Evolutionary conservation across 2,888 invertebrate species (phyloP).

Genomic region (Rhagonycha lutea): DNA sequence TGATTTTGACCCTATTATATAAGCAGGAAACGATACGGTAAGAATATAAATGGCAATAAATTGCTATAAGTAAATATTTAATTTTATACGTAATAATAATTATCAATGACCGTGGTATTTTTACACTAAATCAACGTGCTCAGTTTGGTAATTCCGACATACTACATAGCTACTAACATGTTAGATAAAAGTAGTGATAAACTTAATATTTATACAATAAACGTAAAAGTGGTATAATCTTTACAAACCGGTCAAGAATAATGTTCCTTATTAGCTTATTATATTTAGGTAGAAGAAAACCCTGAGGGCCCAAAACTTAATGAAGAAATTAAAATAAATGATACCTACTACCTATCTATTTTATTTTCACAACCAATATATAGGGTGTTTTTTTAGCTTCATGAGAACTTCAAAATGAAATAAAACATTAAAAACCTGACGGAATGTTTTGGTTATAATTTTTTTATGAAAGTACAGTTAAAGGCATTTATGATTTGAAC

Average conservation of each 20-base stretch:
- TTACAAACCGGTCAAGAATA: background rate
- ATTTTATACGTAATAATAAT: background rate
- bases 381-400: too few species aligned
- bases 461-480: too few species aligned
- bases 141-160: background rate
- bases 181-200: background rate
- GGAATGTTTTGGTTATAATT: too few species aligned
- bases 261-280: background rate
- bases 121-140: background rate
- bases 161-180: background rate
- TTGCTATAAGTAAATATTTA: background rate
- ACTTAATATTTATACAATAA: background rate
- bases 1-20: too few species aligned
- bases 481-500: too few species aligned
- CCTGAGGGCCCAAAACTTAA: background rate
- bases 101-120: background rate
- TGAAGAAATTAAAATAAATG: background rate
- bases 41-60: background rate
- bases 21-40: background rate
- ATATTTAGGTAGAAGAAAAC: background rate
- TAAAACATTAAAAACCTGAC: too few species aligned
- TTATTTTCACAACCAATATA: too few species aligned
- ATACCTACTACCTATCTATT: too few species aligned
- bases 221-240: background rate
- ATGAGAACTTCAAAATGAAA: too few species aligned